Evolutionary conservation across 1,140 invertebrate genomes (phyloP), one percentile per base, ranked within the genome.

Genomic region (Diorhabda carinulata): DNA sequence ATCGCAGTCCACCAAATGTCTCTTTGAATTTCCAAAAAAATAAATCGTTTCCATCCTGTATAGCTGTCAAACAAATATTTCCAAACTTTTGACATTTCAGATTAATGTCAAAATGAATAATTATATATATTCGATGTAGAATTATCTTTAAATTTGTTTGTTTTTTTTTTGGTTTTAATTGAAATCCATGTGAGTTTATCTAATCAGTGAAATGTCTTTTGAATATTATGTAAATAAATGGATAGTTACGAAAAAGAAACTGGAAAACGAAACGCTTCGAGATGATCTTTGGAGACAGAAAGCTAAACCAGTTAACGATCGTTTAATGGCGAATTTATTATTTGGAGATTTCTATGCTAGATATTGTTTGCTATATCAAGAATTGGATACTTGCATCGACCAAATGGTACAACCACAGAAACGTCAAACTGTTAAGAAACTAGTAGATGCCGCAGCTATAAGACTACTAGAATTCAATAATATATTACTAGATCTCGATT

Each of bases 401-500:
- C 78, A 80, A 73, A 71, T 78, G 68, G 71, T 71, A 1, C 78
- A 79, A 72, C 70, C 73, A 5, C 79, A 79, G 71, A 79, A 79
- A 73, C 61, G 74, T 9, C 65, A 74, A 7, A 74, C 75, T 7
- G 70, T 80, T 0, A 72, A 76, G 43, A 79, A 79, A 69, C 8
- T 80, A 5, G 70, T 79, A 57, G 78, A 80, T 64, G 73, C 78
- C 2, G 78, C 79, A 2, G 69, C 68, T 10, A 73, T 76, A 2
- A 70, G 78, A 4, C 59, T 80, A 47, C 73, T 73, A 58, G 77
- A 82, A 72, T 71, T 85, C 0, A 83, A 81, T 69, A 78, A 82
- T 3, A 77, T 83, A 69, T 60, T 85, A 0, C 80, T 78, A 70
- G 76, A 79, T 6, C 73, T 85, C 42, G 82, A 85, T 64, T 68